Evolutionary conservation across 2,113 vertebrate genomes (phyloP), one percentile per base, ranked within the genome.

Genomic region (Noturus placidus): DNA sequence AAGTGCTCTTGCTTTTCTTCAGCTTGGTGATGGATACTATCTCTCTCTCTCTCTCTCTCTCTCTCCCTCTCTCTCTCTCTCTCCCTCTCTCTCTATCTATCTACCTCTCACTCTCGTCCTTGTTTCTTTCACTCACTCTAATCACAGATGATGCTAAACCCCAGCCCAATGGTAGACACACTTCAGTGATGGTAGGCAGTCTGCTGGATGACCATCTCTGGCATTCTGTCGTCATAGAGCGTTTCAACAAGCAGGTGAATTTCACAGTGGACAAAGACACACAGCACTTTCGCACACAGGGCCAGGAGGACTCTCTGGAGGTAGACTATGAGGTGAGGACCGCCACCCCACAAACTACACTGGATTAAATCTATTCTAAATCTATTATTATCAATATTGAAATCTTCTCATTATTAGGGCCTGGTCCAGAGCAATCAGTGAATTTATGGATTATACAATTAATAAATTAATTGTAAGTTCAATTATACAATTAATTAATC

Each of bases 201-300:
- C 95, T 97, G 33, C 92, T 97, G 76, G 97, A 97, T 69, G 97
- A 97, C 86, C 96, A 97, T 81, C 96, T 97, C 46, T 97, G 97
- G 97, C 97, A 97, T 72, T 96, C 96, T 0, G 96, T 97, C 78
- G 95, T 96, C 77, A 95, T 97, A 2, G 97, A 97, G 81, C 93
- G 97, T 13, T 97, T 96, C 80, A 96, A 96, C 92, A 97, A 97
- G 87, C 96, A 96, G 78, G 96, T 97, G 59, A 97, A 97, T 91
- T 97, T 97, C 92, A 97, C 96, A 0, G 95, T 97, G 90, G 97
- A 97, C 88, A 96, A 93, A 72, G 89, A 97, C 87, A 97, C 95
- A 0, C 95, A 96, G 72, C 97, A 97, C 79, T 96, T 97, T 89
- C 95, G 94, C 56, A 96, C 95, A 0, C 95, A 94, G 87, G 96